A percentile compares a stretch with the other conserved stretches of the same genome.
Conservation (phyloP, 2,113 vertebrate genomes). For the Phasianus colchicus region DNA sequence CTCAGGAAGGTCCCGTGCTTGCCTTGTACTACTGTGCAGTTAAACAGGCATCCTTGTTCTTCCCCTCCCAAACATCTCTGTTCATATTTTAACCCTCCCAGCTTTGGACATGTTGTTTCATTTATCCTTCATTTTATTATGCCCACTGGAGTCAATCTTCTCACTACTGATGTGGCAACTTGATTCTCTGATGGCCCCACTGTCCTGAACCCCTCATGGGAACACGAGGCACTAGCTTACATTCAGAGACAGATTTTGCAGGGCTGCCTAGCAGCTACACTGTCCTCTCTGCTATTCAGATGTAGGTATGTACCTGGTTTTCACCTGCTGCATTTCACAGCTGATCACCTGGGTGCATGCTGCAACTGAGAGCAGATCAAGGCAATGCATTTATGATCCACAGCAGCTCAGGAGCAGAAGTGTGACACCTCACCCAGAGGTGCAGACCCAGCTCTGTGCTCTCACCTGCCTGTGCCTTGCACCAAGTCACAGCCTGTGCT, state of each 20-base stretch:
- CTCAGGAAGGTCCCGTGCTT: background rate
- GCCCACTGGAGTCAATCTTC: background rate
- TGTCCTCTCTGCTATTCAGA: background rate
- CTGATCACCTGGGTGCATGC: background rate
- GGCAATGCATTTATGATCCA: background rate
- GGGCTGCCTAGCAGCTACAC: background rate
- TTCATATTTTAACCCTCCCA: background rate
- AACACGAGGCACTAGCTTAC: background rate
- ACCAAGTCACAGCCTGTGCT: background rate
- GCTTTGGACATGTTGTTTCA: background rate
- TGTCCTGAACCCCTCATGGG: background rate
- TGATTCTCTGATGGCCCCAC: accelerated
- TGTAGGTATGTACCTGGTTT: background rate
- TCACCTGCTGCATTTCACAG: background rate
- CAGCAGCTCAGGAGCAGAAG: background rate
- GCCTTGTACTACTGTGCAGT: background rate
- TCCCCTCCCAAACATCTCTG: background rate
- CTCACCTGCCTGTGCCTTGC: background rate
- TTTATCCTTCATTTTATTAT: background rate
- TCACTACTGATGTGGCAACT: background rate
- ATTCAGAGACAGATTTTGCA: background rate
- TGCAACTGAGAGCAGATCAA: background rate
- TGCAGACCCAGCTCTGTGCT: background rate
- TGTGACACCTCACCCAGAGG: background rate
- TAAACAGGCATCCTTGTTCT: background rate